phyloP scores from a whole-genome alignment of 2,113 vertebrate genomes.

The Triplophysa siluroides region DNA sequence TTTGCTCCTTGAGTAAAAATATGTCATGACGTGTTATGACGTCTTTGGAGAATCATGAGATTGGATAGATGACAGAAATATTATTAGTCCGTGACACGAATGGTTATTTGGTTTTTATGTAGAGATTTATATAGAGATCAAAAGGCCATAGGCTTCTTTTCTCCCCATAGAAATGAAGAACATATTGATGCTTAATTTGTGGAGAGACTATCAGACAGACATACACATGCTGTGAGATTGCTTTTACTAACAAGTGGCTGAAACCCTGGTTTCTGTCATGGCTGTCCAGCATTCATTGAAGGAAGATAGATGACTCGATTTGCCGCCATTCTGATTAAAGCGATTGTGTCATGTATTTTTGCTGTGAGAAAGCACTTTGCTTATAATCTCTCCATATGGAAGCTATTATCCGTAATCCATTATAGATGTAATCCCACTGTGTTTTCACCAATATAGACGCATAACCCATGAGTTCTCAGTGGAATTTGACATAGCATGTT shows the following conservation, averaged over 20 bases:
- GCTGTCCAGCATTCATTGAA: background rate
- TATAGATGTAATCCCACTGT: slow-evolving; percentile 26
- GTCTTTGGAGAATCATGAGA: too few species aligned
- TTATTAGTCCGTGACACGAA: too few species aligned
- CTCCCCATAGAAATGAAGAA: background rate
- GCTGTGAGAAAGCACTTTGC: background rate
- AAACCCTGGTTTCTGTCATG: background rate
- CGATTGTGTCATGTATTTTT: slow-evolving; percentile 19
- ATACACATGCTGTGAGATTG: slow-evolving; percentile 27
- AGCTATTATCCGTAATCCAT: background rate
- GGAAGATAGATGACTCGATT: slow-evolving; percentile 18
- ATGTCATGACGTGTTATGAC: too few species aligned
- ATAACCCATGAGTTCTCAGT: slow-evolving; percentile 28
- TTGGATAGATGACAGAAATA: too few species aligned
- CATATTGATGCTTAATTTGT: background rate
- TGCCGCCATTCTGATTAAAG: slow-evolving; percentile 23
- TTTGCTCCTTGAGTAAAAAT: too few species aligned
- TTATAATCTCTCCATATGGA: slow-evolving; percentile 23
- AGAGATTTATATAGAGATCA: background rate
- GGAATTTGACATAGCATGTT: slow-evolving; percentile 28
- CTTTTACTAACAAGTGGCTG: background rate
- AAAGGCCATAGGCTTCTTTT: background rate
- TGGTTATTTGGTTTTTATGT: too few species aligned
- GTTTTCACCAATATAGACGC: slow-evolving; percentile 35
- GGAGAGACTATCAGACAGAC: background rate